A percentile compares a stretch with the other conserved stretches of the same genome.
Evolutionary conservation across 2,888 invertebrate genomes (phyloP).

Genomic region (Athalia cordata): DNA sequence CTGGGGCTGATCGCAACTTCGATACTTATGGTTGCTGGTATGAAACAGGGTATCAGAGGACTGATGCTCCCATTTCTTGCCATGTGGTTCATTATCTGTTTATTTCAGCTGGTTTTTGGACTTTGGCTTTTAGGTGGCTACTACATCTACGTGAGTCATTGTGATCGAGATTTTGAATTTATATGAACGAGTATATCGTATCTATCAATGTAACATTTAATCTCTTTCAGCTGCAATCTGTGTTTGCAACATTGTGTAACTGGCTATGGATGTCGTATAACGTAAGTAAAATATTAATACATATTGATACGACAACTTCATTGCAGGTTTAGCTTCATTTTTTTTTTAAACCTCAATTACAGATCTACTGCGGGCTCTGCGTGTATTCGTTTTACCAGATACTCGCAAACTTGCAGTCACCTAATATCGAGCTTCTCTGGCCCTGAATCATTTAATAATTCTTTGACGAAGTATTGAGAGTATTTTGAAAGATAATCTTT

Average conservation of each 20-base stretch:
- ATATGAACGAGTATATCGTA: not conserved
- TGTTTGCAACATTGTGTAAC: conserved; percentile 84
- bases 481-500: conserved; percentile 46
- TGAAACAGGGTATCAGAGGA: conserved; percentile 84
- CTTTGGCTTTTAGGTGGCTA: conserved; percentile 92
- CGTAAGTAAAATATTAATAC: conserved; percentile 76
- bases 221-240: conserved; percentile 83
- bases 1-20: conserved; percentile 77
- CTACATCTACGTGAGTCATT: conserved; percentile 90
- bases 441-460: conserved; percentile 71
- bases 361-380: conserved; percentile 92
- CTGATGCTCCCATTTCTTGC: conserved; percentile 88
- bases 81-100: conserved; percentile 80
- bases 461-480: not conserved
- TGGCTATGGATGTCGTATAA: conserved; percentile 92
- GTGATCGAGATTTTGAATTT: not conserved
- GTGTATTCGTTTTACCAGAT: conserved; percentile 90
- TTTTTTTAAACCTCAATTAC: conserved; percentile 67
- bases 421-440: conserved; percentile 88
- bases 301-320: not conserved
- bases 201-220: conserved; percentile 21
- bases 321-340: conserved; percentile 20
- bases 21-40: conserved; percentile 79
- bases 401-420: conserved; percentile 87
- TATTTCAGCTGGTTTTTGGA: conserved; percentile 87